Conservation (phyloP, 2,888 invertebrate species). For the Meta bourneti region DNA sequence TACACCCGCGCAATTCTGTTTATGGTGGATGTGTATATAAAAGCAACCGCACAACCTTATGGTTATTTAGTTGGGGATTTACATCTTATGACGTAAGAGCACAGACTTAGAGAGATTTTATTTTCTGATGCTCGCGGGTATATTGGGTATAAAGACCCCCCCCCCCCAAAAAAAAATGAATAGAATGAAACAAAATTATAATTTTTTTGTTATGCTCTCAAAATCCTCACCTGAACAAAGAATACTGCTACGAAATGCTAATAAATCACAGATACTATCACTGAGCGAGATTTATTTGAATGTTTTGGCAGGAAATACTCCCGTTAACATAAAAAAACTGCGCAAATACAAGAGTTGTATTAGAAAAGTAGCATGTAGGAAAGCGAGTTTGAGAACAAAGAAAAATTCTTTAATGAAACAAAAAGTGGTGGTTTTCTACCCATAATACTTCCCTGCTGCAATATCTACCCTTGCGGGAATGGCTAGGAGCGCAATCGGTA, state of each 20-base stretch:
- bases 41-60: constrained; percentile 71
- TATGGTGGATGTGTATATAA: constrained; percentile 72
- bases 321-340: constrained; percentile 20
- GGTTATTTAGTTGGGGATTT: constrained; percentile 77
- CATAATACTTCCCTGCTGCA: constrained; percentile 40
- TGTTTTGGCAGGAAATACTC: constrained; percentile 32
- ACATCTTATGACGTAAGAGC: constrained; percentile 70
- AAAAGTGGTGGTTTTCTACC: constrained; percentile 57
- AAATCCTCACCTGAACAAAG: background rate
- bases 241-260: constrained; percentile 12
- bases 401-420: constrained; percentile 37
- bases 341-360: constrained; percentile 16
- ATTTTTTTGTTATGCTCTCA: constrained; percentile 24
- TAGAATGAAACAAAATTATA: constrained; percentile 35
- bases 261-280: constrained; percentile 21
- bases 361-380: constrained; percentile 15
- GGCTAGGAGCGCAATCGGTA: background rate
- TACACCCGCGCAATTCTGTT: constrained; percentile 38
- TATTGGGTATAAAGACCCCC: constrained; percentile 30
- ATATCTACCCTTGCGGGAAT: background rate
- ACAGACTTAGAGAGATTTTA: constrained; percentile 51
- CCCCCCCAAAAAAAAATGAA: constrained; percentile 39
- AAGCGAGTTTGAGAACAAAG: background rate
- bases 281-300: constrained; percentile 61
- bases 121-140: constrained; percentile 13